Evolutionary conservation across 2,113 vertebrate species (phyloP), one percentile per base, ranked within the genome.

Genomic region (Chelonoidis abingdonii): DNA sequence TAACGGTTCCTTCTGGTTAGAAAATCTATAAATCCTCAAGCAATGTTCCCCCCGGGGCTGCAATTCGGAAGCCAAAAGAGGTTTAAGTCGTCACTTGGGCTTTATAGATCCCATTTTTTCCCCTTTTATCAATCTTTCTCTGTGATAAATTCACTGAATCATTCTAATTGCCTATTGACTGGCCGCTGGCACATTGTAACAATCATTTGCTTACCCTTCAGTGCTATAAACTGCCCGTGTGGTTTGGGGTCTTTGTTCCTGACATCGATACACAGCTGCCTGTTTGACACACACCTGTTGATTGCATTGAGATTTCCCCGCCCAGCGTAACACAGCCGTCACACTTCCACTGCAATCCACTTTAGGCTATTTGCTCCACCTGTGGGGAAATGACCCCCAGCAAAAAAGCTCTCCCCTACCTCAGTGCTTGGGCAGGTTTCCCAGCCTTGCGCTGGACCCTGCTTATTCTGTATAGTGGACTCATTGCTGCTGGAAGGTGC

Each of bases 181-280:
- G 56, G 54, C 82, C 78, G 82, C 78, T 1, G 10, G 8, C 50
- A 72, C 83, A 2, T 0, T 6, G 65, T 85, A 79, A 54, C 56
- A 53, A 62, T 5, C 4, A 0, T 10, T 2, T 31, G 41, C 76
- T 86, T 6, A 0, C 17, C n/a, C 1, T 0, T 4, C 0, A 0
- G 6, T 62, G 92, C 4, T 92, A 85, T 76, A 38, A 72, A 5
- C 88, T 27, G 1, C 25, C 52, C 10, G 31, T 8, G 31, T 41
- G 5, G 5, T 0, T 8, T 0, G 0, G 54, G 84, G 31, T 59
- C 14, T 62, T 59, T 27, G 47, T 50, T 14, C 8, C n/a, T 19
- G 5, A 75, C 81, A 29, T 52, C 49, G 1, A 22, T 62, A 79
- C 72, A 5, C 35, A 62, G 50, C 44, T 25, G 29, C 11, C 1